These are phyloP conservation scores for Numenius arquata DNA, from an alignment of 2,113 vertebrate species.

Conservation along the genomic window DNA sequence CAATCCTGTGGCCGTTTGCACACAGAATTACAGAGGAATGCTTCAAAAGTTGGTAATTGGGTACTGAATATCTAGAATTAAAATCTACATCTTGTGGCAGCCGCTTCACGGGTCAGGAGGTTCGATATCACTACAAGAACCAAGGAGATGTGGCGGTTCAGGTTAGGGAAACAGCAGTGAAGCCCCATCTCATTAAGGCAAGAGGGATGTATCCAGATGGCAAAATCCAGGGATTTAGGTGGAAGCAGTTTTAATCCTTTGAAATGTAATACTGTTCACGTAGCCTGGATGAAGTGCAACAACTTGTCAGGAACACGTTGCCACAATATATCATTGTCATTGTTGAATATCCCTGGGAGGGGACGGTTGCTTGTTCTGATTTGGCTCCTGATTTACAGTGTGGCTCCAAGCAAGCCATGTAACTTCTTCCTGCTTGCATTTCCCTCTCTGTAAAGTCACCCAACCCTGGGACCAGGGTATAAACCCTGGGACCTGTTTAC, in stretches of 20 bases:
- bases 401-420: background rate
- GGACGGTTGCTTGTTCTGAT: background rate
- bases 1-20: background rate
- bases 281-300: background rate
- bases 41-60: background rate
- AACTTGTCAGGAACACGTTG: background rate
- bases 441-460: background rate
- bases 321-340: background rate
- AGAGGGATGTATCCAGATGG: background rate
- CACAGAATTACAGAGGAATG: background rate
- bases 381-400: background rate
- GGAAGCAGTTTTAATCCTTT: background rate
- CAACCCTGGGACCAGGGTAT: background rate
- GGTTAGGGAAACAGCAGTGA: background rate
- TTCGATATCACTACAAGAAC: fast-evolving
- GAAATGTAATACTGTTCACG: no score
- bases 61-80: background rate
- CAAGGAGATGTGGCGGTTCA: background rate
- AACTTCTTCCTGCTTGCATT: background rate
- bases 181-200: background rate
- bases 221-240: background rate
- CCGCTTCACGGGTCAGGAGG: background rate
- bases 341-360: background rate
- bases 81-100: background rate
- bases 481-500: background rate